Evolutionary conservation across 2,888 invertebrate species (phyloP).

Genomic region (Candidula unifasciata): DNA sequence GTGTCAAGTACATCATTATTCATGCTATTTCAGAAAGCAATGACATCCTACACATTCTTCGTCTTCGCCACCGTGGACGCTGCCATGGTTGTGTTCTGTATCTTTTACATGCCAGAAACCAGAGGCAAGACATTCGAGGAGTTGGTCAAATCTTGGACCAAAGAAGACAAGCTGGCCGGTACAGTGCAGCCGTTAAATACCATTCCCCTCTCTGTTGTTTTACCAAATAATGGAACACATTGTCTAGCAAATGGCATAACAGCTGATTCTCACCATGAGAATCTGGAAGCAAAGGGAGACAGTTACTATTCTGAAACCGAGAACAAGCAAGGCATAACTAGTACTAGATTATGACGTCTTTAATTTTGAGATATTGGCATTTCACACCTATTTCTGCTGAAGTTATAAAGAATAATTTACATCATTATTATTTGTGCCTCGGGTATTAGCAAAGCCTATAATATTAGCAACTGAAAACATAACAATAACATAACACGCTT

Average conservation of each 20-base stretch:
- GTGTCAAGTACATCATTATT: too few species aligned
- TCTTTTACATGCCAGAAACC: constrained; percentile 44
- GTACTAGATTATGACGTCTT: too few species aligned
- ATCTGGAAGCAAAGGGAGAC: not conserved
- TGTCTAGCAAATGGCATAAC: not conserved
- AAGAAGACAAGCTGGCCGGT: not conserved
- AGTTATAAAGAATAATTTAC: too few species aligned
- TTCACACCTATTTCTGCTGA: too few species aligned
- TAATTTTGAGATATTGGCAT: too few species aligned
- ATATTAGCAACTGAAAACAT: too few species aligned
- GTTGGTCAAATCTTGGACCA: constrained; percentile 14
- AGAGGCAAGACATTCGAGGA: constrained; percentile 43
- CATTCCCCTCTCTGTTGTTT: too few species aligned
- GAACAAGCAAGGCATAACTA: too few species aligned
- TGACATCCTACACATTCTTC: constrained; percentile 40
- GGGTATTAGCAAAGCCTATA: too few species aligned
- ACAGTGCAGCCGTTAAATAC: not conserved
- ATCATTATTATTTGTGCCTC: too few species aligned
- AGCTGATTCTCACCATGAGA: not conserved
- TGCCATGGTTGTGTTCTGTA: constrained; percentile 22
- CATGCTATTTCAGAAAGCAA: constrained; percentile 1
- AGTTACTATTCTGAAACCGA: not conserved
- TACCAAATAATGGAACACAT: too few species aligned
- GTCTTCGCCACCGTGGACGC: constrained; percentile 37
- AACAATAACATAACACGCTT: too few species aligned